Evolutionary conservation across 2,113 vertebrate species (phyloP).

Genomic region (Phocoena phocoena): DNA sequence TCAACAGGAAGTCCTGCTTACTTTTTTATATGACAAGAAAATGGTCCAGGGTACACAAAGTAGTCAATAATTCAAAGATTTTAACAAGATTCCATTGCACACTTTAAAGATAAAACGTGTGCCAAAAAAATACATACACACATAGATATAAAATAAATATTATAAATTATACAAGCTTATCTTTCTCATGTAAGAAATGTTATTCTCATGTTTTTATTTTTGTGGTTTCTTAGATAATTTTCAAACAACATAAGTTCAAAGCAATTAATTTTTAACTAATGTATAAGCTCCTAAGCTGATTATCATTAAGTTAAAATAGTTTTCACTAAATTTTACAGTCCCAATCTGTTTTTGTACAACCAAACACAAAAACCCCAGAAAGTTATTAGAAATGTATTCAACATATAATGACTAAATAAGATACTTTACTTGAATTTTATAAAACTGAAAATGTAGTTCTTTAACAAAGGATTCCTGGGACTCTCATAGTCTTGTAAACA

Average conservation of each 20-base stretch:
- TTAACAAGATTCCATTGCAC: not conserved
- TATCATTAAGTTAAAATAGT: not conserved
- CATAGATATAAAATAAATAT: not conserved
- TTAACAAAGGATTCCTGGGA: not conserved
- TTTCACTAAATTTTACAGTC: not conserved
- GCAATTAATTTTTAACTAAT: not conserved
- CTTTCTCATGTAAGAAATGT: not conserved
- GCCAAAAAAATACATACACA: not conserved
- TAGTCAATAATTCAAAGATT: not conserved
- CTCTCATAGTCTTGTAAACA: not conserved
- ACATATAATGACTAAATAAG: not conserved
- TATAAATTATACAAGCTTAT: not conserved
- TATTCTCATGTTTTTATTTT: not conserved
- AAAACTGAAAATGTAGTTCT: not conserved
- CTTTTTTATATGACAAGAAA: not conserved
- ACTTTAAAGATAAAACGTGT: not conserved
- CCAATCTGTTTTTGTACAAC: not conserved
- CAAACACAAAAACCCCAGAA: slow-evolving; percentile 28
- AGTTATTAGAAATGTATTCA: not conserved
- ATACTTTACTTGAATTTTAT: slow-evolving; percentile 1
- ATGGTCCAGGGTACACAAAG: not conserved
- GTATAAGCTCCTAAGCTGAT: not conserved
- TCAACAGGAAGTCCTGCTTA: not conserved
- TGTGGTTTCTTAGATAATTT: not conserved
- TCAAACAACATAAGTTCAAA: not conserved